phyloP scores from a whole-genome alignment of 1,140 invertebrate genomes.

The Zeugodacus cucurbitae region DNA sequence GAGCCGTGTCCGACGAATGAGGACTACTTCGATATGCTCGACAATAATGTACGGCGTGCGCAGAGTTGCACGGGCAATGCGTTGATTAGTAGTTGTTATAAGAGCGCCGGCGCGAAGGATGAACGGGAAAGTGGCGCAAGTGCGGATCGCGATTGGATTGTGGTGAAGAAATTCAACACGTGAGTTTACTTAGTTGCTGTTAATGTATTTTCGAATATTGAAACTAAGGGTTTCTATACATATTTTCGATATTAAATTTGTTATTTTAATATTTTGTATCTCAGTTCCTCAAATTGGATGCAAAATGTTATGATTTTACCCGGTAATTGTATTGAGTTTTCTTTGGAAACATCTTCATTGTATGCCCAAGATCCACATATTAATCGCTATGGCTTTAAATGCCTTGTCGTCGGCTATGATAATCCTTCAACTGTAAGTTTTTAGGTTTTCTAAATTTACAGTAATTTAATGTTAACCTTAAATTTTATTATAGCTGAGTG shows the following conservation, averaged over 20 bases:
- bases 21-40: slow-evolving; percentile 58
- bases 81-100: slow-evolving; percentile 56
- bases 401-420: slow-evolving; percentile 92
- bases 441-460: too few species aligned
- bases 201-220: too few species aligned
- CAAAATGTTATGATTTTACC: slow-evolving; percentile 87
- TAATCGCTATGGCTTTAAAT: slow-evolving; percentile 88
- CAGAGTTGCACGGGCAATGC: slow-evolving; percentile 50
- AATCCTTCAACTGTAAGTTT: slow-evolving; percentile 70
- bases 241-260: not conserved
- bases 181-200: too few species aligned
- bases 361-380: slow-evolving; percentile 93
- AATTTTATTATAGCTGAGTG: slow-evolving; percentile 53
- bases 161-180: slow-evolving; percentile 65
- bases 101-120: slow-evolving; percentile 14
- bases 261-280: slow-evolving; percentile 44
- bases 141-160: slow-evolving; percentile 59
- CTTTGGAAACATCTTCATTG: slow-evolving; percentile 93
- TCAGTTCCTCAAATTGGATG: slow-evolving; percentile 84
- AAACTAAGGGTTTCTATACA: too few species aligned
- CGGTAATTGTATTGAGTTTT: slow-evolving; percentile 94
- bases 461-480: not conserved
- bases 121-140: slow-evolving; percentile 35
- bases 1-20: slow-evolving; percentile 47
- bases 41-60: slow-evolving; percentile 51